phyloP scores from a whole-genome alignment of 1,140 invertebrate species.

The Camponotus vicinus region DNA sequence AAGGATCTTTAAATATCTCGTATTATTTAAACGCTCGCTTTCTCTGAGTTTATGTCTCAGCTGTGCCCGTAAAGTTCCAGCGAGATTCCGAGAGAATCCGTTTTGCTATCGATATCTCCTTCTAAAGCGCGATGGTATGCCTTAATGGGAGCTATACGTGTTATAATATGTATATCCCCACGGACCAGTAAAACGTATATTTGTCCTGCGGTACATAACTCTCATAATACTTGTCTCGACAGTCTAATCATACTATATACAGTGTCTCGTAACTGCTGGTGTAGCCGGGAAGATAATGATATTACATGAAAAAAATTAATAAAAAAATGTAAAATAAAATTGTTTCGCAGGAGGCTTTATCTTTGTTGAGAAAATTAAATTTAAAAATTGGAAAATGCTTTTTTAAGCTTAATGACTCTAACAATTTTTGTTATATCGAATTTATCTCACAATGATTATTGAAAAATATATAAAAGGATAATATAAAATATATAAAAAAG shows the following conservation, averaged over 20 bases:
- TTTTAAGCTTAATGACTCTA: too few relatives aligned
- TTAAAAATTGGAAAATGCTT: too few relatives aligned
- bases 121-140: conserved; percentile 13
- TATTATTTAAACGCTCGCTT: not conserved
- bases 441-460: too few relatives aligned
- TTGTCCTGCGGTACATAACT: conserved; percentile 56
- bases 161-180: conserved; percentile 58
- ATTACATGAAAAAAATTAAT: too few relatives aligned
- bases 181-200: conserved; percentile 53
- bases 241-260: conserved; percentile 46
- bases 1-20: not conserved
- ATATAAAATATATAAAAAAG: too few relatives aligned
- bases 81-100: conserved; percentile 19
- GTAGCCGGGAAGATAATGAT: too few relatives aligned
- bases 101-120: conserved; percentile 57
- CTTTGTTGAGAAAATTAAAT: too few relatives aligned
- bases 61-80: conserved; percentile 1
- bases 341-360: too few relatives aligned
- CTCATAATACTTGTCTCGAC: conserved; percentile 57
- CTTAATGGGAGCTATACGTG: conserved; percentile 43
- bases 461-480: too few relatives aligned
- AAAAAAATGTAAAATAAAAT: too few relatives aligned
- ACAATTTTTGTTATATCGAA: too few relatives aligned
- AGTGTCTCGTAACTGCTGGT: not conserved
- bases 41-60: not conserved